Base-by-base conservation (phyloP, 2,797 vertebrate genomes). In the Onychomys torridus region DNA sequence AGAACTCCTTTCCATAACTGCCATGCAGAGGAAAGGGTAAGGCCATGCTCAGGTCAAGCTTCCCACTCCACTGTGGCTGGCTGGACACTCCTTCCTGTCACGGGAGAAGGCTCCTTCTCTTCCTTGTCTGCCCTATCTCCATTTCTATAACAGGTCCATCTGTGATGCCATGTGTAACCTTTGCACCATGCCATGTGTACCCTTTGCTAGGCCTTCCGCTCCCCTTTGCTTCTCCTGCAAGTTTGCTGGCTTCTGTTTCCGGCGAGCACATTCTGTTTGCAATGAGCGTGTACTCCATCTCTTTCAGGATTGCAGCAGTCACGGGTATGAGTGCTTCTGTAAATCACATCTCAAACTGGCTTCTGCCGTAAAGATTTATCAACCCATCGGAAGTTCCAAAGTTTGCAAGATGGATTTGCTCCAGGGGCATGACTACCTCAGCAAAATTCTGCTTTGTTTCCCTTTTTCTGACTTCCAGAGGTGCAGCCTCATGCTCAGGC, bases 271-370 rank as follows among this genome's bases (percentile, higher is more conserved):
- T 55, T 83, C 16, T 43, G 9, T 77, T 90, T 34, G 73, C 59
- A 46, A 0, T 71, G 75, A 83, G 32, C 29, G 55, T 19, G 2
- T 75, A 4, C 57, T 32, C n/a, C 23, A 25, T 73, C 19, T 17
- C 40, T 57, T 25, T 81, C 29, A 87, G 57, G 57, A 0, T 3
- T 21, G 21, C 69, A 27, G 86, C n/a, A 46, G 27, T 90, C 85
- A 69, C 10, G 27, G 23, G 37, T 75, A 23, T 75, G 43, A 2
- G 32, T 23, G 29, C 4, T 87, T 21, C 59, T 16, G 61, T 65
- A 96, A 93, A 96, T 27, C 29, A 71, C 73, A 91, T 19, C 9
- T 91, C 77, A 96, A 57, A 92, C 55, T 73, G 81, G 14, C 49
- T 73, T 85, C 69, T 75, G 40, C 34, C 61, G n/a, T 52, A 46